Evolutionary conservation across 2,797 vertebrate genomes (phyloP).

Genomic region (Lateolabrax maculatus): DNA sequence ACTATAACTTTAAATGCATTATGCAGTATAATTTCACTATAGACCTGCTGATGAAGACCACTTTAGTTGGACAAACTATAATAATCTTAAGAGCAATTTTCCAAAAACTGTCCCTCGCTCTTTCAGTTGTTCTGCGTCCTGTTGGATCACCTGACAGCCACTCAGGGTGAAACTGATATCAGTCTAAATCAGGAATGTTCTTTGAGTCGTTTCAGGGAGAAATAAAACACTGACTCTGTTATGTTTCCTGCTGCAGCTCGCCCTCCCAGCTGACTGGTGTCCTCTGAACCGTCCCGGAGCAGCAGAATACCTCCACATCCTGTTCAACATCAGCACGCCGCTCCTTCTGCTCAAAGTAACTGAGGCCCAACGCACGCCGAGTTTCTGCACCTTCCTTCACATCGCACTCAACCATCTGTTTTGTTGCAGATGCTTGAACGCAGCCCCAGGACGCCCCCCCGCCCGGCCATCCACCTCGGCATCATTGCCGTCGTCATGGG

Average conservation of each 20-base stretch:
- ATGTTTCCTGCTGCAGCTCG: conserved; percentile 75
- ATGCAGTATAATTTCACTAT: too few relatives aligned
- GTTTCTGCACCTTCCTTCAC: rapidly evolving
- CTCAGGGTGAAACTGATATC: too few relatives aligned
- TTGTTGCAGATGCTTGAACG: conserved; percentile 88
- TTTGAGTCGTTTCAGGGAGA: not conserved
- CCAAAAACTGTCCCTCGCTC: too few relatives aligned
- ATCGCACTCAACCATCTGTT: not conserved
- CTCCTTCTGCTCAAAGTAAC: conserved; percentile 91
- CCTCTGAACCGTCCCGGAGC: conserved; percentile 92
- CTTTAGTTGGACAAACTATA: too few relatives aligned
- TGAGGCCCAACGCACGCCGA: rapidly evolving
- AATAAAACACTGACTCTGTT: not conserved
- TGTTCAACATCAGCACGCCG: conserved; percentile 90
- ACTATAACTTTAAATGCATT: too few relatives aligned
- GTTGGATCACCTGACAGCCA: too few relatives aligned
- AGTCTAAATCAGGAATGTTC: not conserved
- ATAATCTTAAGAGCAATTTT: too few relatives aligned
- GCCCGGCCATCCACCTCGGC: conserved; percentile 88
- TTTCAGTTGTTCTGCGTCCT: too few relatives aligned
- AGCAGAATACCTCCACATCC: conserved; percentile 93
- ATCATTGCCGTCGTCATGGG: conserved; percentile 93
- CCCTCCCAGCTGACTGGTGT: conserved; percentile 91
- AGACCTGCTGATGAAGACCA: too few relatives aligned
- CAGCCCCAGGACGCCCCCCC: conserved; percentile 87